phyloP scores from a whole-genome alignment of 2,113 vertebrate species.

The Oreochromis spilurus region DNA sequence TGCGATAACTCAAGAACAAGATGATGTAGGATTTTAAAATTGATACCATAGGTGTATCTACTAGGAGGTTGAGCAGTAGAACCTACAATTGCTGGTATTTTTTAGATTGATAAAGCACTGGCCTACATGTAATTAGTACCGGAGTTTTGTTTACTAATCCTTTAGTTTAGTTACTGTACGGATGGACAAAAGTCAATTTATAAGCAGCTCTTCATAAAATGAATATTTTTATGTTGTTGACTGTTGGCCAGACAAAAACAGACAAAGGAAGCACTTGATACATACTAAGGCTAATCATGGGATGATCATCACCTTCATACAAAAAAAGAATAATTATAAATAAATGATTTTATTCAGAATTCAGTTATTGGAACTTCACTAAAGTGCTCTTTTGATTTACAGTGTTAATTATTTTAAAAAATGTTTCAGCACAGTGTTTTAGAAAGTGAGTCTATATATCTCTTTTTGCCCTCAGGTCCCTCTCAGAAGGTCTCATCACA shows the following conservation, averaged over 20 bases:
- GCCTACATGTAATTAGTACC: not conserved
- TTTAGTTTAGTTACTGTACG: not conserved
- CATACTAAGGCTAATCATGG: not conserved
- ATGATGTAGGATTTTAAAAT: not conserved
- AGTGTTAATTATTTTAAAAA: not conserved
- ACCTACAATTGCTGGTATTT: not conserved
- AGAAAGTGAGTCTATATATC: not conserved
- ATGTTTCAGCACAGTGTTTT: not conserved
- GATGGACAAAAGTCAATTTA: not conserved
- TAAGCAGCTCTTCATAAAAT: not conserved
- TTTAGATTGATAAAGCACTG: not conserved
- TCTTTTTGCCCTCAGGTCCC: constrained; percentile 53
- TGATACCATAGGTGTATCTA: not conserved
- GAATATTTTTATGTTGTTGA: not conserved
- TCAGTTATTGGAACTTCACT: not conserved
- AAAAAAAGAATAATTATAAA: not conserved
- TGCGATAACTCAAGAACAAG: not conserved
- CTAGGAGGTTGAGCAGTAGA: not conserved
- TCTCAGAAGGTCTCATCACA: constrained; percentile 76
- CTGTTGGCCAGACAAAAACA: not conserved
- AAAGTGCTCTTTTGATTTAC: not conserved
- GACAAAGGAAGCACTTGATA: not conserved
- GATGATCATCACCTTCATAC: not conserved
- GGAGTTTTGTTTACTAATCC: not conserved
- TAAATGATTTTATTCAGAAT: not conserved